Evolutionary conservation across 2,888 invertebrate genomes (phyloP).

Genomic region (Melitaea athalia): DNA sequence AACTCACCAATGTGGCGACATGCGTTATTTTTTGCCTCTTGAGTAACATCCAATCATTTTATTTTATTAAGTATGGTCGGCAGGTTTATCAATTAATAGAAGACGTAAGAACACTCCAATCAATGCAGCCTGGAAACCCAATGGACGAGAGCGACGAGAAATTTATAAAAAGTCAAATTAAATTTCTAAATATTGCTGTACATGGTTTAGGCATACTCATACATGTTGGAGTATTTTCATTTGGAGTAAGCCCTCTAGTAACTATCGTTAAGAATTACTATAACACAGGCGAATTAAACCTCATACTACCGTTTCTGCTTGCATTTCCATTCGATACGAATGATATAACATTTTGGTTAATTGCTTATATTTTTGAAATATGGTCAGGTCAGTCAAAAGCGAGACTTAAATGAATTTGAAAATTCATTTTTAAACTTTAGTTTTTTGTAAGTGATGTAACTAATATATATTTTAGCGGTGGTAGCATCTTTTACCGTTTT

Average conservation of each 20-base stretch:
- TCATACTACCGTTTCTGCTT: slow-evolving; percentile 51
- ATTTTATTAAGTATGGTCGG: slow-evolving; percentile 11
- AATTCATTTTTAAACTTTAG: background rate
- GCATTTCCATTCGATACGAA: slow-evolving; percentile 57
- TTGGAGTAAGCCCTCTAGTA: slow-evolving; percentile 17
- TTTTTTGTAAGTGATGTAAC: background rate
- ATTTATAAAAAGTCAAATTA: slow-evolving; percentile 19
- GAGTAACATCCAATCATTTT: slow-evolving; percentile 15
- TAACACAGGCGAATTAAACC: slow-evolving; percentile 46
- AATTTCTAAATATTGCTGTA: slow-evolving; percentile 15
- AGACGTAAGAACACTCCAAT: slow-evolving; percentile 13
- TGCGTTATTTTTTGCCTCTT: slow-evolving; percentile 22
- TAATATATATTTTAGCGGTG: slow-evolving; percentile 36
- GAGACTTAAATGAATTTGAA: background rate
- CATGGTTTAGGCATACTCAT: slow-evolving; percentile 6
- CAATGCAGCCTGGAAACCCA: background rate
- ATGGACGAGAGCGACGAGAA: background rate
- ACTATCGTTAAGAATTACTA: slow-evolving; percentile 41
- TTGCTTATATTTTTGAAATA: slow-evolving; percentile 50
- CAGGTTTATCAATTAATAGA: slow-evolving; percentile 15
- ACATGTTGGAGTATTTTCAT: slow-evolving; percentile 3
- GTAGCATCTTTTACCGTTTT: slow-evolving; percentile 47
- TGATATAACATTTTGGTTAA: slow-evolving; percentile 48
- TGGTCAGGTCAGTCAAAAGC: slow-evolving; percentile 47
- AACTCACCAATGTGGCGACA: slow-evolving; percentile 17